Percentiles rank a stretch among this genome's conserved stretches.
phyloP scores from a whole-genome alignment of 2,888 invertebrate genomes.

The Hirtodrosophila alboralis region DNA sequence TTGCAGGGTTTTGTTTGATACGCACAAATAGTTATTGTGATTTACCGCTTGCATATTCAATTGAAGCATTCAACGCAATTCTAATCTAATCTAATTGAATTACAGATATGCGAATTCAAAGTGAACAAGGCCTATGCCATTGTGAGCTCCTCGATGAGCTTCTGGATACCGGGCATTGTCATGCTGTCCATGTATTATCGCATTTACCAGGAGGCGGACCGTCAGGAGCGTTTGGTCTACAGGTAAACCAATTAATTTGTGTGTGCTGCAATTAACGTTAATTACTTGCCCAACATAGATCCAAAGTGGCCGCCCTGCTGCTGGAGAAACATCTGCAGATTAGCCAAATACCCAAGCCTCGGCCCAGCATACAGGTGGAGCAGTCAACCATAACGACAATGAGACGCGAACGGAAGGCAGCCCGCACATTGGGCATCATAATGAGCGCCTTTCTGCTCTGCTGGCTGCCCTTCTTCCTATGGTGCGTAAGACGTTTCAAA shows the following conservation, averaged over 20 bases:
- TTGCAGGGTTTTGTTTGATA: constrained; percentile 7
- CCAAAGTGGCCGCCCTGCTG: constrained; percentile 93
- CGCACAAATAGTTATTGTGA: constrained; percentile 30
- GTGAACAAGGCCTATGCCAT: constrained; percentile 95
- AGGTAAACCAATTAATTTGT: constrained; percentile 86
- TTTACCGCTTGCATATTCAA: constrained; percentile 29
- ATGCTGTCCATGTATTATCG: constrained; percentile 97
- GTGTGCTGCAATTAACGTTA: constrained; percentile 47
- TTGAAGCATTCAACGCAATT: not conserved
- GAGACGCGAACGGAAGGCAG: constrained; percentile 95
- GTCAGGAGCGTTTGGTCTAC: constrained; percentile 93
- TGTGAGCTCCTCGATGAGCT: constrained; percentile 94
- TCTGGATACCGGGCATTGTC: constrained; percentile 96
- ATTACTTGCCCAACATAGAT: constrained; percentile 85
- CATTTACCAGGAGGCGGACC: constrained; percentile 93
- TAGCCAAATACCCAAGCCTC: constrained; percentile 92
- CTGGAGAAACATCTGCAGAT: constrained; percentile 95
- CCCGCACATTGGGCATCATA: constrained; percentile 96
- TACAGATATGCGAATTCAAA: constrained; percentile 89
- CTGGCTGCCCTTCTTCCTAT: constrained; percentile 97
- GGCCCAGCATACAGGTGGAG: constrained; percentile 88
- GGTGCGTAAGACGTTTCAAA: constrained; percentile 88
- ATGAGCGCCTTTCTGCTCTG: constrained; percentile 98
- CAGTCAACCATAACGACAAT: constrained; percentile 93
- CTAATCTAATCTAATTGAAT: constrained; percentile 38